phyloP scores from a whole-genome alignment of 2,888 invertebrate genomes.

The Drosophila koepferae region DNA sequence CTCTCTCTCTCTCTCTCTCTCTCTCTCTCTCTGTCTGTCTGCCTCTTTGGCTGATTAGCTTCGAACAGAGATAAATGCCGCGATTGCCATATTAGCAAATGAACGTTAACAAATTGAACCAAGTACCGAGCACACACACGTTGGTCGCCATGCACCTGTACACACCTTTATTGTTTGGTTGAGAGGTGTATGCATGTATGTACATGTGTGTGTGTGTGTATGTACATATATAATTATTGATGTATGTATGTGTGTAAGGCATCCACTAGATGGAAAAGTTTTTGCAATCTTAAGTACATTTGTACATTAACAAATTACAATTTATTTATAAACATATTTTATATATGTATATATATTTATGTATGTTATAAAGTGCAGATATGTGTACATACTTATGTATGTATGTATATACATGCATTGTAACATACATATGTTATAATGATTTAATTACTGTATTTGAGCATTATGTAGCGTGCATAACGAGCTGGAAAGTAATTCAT shows the following conservation, averaged over 20 bases:
- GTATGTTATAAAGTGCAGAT: too few species aligned
- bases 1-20: background rate
- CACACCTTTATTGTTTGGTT: slow-evolving; percentile 5
- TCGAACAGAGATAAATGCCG: slow-evolving; percentile 24
- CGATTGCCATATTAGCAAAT: slow-evolving; percentile 25
- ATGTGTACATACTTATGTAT: too few species aligned
- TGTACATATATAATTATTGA: too few species aligned
- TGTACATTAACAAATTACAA: background rate
- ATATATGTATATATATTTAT: too few species aligned
- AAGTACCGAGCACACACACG: slow-evolving; percentile 4
- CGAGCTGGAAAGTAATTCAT: background rate
- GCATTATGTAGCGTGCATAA: background rate
- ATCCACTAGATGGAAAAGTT: slow-evolving; percentile 9
- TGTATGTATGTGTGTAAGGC: background rate
- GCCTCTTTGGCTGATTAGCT: background rate
- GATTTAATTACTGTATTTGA: background rate
- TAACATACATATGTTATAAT: background rate
- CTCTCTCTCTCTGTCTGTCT: background rate
- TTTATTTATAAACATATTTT: background rate
- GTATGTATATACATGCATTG: too few species aligned
- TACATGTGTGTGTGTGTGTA: background rate
- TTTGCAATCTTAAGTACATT: background rate
- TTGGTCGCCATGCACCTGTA: background rate
- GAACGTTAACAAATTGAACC: slow-evolving; percentile 11
- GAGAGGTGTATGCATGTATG: background rate